Evolutionary conservation across 1,140 invertebrate genomes (phyloP), one percentile per base, ranked within the genome.

Genomic region (Drosophila dunni): DNA sequence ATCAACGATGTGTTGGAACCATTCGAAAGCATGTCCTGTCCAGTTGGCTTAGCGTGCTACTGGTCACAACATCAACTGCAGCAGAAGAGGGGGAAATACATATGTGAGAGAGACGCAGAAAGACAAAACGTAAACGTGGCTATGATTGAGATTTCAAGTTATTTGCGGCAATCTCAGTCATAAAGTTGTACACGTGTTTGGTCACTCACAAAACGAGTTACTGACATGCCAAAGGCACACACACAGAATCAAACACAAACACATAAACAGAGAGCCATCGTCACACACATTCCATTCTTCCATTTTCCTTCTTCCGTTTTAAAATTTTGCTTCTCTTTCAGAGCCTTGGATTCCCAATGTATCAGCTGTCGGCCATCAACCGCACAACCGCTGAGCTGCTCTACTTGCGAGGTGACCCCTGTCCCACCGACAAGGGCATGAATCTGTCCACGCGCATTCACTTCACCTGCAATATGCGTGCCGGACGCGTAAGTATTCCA

Each of bases 261-360:
- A 20, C 17, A 20, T 2, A 20, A 20, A 20, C 17, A 20, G 17
- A 20, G 17, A 20, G 17, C 17, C 17, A 20, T 2, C 1, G 17
- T 20, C 63, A 24, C n/a, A 44, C 8, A 11, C 5, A 40, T 15
- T 24, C n/a, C 45, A n/a, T 13, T 15, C 44, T 13, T 46, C 10
- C 29, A 38, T 56, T 20, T 34, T 46, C 42, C 15, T 15, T 17
- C 63, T 15, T 24, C 7, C n/a, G 7, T 2, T n/a, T 44, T 11
- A 40, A 40, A 3, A 5, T 58, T 63, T 53, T 46, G 9, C 57
- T 67, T 69, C n/a, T 57, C 53, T 67, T 69, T 13, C 60, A 94
- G 93, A 94, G 91, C 86, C 91, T 94, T 57, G 94, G 94, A 13
- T 93, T 92, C 73, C 91, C 92, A 17, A 62, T 91, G 58, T 73